phyloP scores from a whole-genome alignment of 2,888 invertebrate genomes.

The Tigriopus californicus region DNA sequence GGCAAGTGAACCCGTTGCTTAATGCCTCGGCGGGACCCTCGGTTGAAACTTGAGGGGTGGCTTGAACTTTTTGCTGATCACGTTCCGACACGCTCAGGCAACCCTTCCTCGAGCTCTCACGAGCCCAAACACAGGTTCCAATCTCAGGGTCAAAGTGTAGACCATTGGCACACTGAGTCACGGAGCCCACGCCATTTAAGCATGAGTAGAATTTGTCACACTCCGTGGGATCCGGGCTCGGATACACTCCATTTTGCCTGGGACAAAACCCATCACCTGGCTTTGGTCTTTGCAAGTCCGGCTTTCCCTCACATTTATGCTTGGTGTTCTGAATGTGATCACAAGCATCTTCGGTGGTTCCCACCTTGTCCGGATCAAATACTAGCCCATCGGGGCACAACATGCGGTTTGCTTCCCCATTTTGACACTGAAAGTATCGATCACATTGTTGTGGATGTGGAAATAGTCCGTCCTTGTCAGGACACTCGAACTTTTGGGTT shows the following conservation, averaged over 20 bases:
- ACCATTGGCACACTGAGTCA: constrained; percentile 11
- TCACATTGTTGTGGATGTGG: constrained; percentile 50
- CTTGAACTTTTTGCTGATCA: background rate
- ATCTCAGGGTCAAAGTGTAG: constrained; percentile 10
- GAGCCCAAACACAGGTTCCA: constrained; percentile 15
- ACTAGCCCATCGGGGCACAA: constrained; percentile 73
- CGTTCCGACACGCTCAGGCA: background rate
- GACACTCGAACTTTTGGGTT: constrained; percentile 8
- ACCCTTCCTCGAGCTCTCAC: constrained; percentile 8
- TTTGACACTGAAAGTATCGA: constrained; percentile 60
- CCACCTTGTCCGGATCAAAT: constrained; percentile 49
- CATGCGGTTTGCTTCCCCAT: constrained; percentile 51
- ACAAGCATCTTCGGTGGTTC: constrained; percentile 8
- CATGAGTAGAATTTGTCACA: constrained; percentile 79
- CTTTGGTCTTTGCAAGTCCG: constrained; percentile 8
- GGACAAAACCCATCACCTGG: constrained; percentile 41
- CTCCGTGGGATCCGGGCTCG: constrained; percentile 57
- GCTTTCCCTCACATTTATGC: constrained; percentile 10
- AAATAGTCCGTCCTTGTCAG: constrained; percentile 7
- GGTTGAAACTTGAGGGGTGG: background rate
- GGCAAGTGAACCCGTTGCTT: constrained; percentile 10
- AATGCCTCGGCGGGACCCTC: background rate
- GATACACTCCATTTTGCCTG: constrained; percentile 72
- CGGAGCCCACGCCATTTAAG: constrained; percentile 49
- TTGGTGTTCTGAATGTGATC: constrained; percentile 14